These are phyloP conservation scores for Drosophila emarginata DNA, from an alignment of 2,888 invertebrate genomes.

Conservation along the genomic window DNA sequence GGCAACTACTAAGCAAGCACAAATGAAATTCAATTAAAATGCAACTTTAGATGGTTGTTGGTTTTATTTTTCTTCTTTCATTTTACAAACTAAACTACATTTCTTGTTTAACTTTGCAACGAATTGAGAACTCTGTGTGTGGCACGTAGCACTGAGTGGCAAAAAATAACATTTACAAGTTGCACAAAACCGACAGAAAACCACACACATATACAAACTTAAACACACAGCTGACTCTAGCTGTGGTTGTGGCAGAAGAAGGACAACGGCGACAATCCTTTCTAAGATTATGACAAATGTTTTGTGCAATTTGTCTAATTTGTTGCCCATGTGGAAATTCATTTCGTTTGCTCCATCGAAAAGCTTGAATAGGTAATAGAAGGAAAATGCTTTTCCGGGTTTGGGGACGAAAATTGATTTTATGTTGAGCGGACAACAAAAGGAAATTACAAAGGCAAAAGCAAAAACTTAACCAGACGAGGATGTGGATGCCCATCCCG, in stretches of 20 bases:
- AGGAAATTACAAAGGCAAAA: conserved; percentile 54
- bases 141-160: conserved; percentile 8
- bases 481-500: not conserved
- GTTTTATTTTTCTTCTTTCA: conserved; percentile 17
- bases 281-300: conserved; percentile 55
- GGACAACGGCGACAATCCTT: conserved; percentile 33
- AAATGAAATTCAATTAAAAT: conserved; percentile 31
- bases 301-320: conserved; percentile 64
- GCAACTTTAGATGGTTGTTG: conserved; percentile 14
- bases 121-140: not conserved
- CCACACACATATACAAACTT: too few species aligned
- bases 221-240: not conserved
- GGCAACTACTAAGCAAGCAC: conserved; percentile 8
- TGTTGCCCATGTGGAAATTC: conserved; percentile 4
- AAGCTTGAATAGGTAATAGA: conserved; percentile 18
- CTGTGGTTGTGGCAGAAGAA: not conserved
- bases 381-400: conserved; percentile 13
- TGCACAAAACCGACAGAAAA: not conserved
- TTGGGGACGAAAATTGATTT: conserved; percentile 58
- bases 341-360: conserved; percentile 24
- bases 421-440: conserved; percentile 37
- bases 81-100: conserved; percentile 37
- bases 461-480: conserved; percentile 24
- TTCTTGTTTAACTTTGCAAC: conserved; percentile 7
- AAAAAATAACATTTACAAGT: conserved; percentile 5